phyloP scores from a whole-genome alignment of 2,113 vertebrate genomes.

The Pangasianodon gigas region DNA sequence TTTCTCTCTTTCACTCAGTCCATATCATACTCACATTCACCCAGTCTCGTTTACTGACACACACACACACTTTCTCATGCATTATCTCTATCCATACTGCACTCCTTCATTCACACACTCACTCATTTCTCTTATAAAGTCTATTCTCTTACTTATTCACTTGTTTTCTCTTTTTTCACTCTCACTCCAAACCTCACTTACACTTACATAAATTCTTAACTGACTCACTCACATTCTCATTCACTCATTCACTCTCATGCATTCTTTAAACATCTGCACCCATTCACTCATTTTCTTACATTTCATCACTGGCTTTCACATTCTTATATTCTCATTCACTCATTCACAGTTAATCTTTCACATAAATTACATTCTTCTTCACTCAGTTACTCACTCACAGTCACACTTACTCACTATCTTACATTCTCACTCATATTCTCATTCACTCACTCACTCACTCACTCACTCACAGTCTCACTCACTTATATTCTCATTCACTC shows the following conservation, averaged over 20 bases:
- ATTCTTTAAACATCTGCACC: no score
- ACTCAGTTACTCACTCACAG: background rate
- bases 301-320: background rate
- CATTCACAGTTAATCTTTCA: background rate
- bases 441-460: background rate
- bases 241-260: background rate
- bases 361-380: background rate
- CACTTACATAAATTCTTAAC: background rate
- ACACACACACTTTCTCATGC: background rate
- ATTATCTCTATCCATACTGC: background rate
- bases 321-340: background rate
- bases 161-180: background rate
- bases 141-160: background rate
- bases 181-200: background rate
- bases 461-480: background rate
- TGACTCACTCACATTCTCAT: background rate
- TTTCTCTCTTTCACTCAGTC: slow-evolving; percentile 29
- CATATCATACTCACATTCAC: background rate
- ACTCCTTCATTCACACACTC: background rate
- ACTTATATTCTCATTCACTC: background rate
- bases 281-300: background rate
- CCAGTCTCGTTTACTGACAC: background rate
- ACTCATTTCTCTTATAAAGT: background rate
- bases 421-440: background rate
- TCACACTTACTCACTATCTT: background rate